Conservation (phyloP, 2,888 invertebrate species). For the Xylota sylvarum region DNA sequence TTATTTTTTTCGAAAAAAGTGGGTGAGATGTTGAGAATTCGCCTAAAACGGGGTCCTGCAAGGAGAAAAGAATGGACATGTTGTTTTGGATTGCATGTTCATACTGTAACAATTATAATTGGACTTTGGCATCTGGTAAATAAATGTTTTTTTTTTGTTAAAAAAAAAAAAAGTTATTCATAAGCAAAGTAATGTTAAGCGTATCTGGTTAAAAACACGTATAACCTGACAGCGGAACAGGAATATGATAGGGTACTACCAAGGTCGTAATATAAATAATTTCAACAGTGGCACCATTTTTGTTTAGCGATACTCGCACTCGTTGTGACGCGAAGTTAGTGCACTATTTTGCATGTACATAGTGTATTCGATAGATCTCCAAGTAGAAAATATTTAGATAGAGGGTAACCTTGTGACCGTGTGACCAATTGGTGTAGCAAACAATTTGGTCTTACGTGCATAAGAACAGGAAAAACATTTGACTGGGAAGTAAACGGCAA, state of each 20-base stretch:
- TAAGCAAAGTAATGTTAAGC: neutral
- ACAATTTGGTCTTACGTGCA: too few species aligned
- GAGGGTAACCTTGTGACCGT: too few species aligned
- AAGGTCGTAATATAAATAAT: too few species aligned
- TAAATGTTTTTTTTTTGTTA: slow-evolving; percentile 69
- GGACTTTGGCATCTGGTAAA: slow-evolving; percentile 95
- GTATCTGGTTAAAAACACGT: neutral
- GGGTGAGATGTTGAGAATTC: slow-evolving; percentile 84
- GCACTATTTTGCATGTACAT: neutral
- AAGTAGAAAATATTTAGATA: too few species aligned
- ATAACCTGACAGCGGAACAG: neutral
- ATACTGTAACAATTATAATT: slow-evolving; percentile 92
- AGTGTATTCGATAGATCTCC: too few species aligned
- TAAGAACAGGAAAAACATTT: too few species aligned
- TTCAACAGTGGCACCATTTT: too few species aligned
- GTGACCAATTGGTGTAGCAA: too few species aligned
- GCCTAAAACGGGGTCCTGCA: slow-evolving; percentile 86
- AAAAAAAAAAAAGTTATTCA: neutral
- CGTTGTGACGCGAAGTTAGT: too few species aligned
- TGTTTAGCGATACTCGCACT: too few species aligned
- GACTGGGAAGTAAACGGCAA: too few species aligned
- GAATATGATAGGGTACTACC: neutral
- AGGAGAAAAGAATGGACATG: slow-evolving; percentile 91
- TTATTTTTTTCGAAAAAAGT: slow-evolving; percentile 22
- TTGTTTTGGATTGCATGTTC: slow-evolving; percentile 93